These are phyloP conservation scores for Pelecanoides urinatrix DNA, from an alignment of 2,113 vertebrate species.

Conservation along the genomic window DNA sequence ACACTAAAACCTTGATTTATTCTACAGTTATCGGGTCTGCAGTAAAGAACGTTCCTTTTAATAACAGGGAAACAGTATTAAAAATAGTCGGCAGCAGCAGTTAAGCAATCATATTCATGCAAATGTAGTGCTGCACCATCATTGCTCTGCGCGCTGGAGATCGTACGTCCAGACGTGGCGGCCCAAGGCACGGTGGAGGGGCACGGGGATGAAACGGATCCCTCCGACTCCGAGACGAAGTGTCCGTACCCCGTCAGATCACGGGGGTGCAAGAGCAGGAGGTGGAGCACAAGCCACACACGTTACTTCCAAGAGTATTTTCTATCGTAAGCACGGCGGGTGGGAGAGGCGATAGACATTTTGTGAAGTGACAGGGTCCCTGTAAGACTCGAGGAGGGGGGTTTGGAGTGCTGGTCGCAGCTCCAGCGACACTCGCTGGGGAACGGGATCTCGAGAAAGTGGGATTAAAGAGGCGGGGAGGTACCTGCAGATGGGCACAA, in stretches of 20 bases:
- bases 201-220: not conserved
- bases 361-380: not conserved
- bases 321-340: rapidly evolving
- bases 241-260: rapidly evolving
- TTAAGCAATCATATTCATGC: not conserved
- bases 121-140: rapidly evolving
- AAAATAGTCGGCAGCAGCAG: not conserved
- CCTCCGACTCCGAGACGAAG: rapidly evolving
- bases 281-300: rapidly evolving
- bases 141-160: rapidly evolving
- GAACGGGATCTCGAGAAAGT: rapidly evolving
- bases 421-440: rapidly evolving
- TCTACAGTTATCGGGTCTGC: not conserved
- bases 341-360: rapidly evolving
- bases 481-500: not conserved
- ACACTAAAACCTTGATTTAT: not conserved
- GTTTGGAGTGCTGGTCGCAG: not conserved
- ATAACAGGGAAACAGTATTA: not conserved
- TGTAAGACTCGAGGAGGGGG: too few relatives aligned
- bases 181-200: rapidly evolving
- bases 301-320: not conserved
- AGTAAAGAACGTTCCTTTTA: not conserved
- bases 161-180: rapidly evolving
- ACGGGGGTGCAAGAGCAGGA: not conserved
- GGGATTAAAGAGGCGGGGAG: rapidly evolving